Evolutionary conservation across 1,140 invertebrate species (phyloP), one percentile per base, ranked within the genome.

Genomic region (Drosophila leontia): DNA sequence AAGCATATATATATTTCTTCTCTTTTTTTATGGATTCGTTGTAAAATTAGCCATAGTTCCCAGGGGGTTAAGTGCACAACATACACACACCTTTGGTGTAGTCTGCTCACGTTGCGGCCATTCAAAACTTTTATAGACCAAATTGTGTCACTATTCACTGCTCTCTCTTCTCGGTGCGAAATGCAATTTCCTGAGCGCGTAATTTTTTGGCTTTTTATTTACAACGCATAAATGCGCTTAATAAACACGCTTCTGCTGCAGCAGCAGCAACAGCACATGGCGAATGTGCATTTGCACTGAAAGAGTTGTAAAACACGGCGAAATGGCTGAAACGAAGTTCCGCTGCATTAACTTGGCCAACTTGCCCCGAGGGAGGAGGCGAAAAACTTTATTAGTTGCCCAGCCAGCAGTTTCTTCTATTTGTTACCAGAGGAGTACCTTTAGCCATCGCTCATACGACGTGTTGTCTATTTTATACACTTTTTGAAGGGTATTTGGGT

Each of bases 171-270:
- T 34, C 23, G 35, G 59, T 63, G 58, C 47, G 55, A 74, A 80
- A 81, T 78, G 59, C 67, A 63, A 79, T 78, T 78, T 82, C 62
- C 72, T 72, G 70, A 69, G 67, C 80, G 69, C 69, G 67, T 72
- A 60, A 59, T 59, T 72, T 72, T 72, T 32, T n/a, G 39, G 67
- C 45, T 72, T 82, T 78, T 87, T 88, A 84, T 87, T 88, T 80
- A 84, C 80, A 83, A 72, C 84, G 72, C 84, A 80, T 88, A 87
- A 88, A 87, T 83, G 80, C 77, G 80, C 84, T 83, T 87, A 80
- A 88, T 88, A 88, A 87, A 80, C 80, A 83, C 82, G 82, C 68
- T 72, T 63, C 82, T 50, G 47, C 47, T 80, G 51, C 34, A 23
- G 34, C 50, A 34, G 8, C 13, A 29, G 15, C 47, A 53, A 7